Percentiles rank a stretch among this genome's conserved stretches.
These are phyloP conservation scores for Hippoglossus hippoglossus DNA, from an alignment of 2,797 vertebrate species.

Conservation along the genomic window DNA sequence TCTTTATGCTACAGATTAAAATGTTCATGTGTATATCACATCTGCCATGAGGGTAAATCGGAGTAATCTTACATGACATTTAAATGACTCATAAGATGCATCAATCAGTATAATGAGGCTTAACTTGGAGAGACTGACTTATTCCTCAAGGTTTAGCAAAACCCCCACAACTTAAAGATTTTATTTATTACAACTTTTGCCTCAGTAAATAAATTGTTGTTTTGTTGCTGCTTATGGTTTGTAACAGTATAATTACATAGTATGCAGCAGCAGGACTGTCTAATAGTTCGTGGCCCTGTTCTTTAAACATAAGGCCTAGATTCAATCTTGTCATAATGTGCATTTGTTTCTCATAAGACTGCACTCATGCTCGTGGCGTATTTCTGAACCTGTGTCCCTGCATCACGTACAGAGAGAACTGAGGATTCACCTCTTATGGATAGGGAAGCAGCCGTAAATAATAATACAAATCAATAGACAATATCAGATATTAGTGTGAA, in stretches of 20 bases:
- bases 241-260: not conserved
- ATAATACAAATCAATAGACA: not conserved
- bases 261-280: not conserved
- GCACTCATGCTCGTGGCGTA: not conserved
- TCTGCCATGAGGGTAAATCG: not conserved
- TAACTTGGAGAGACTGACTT: not conserved
- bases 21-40: constrained; percentile 1
- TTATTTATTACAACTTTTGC: not conserved
- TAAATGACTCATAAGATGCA: constrained; percentile 7
- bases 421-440: not conserved
- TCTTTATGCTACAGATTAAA: not conserved
- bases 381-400: not conserved
- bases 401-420: not conserved
- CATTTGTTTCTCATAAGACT: constrained; percentile 11
- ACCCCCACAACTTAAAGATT: not conserved
- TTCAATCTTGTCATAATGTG: not conserved
- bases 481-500: not conserved
- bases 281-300: constrained; percentile 1
- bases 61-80: constrained; percentile 6
- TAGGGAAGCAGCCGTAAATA: not conserved
- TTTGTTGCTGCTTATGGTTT: not conserved
- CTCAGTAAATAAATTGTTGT: not conserved
- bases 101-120: not conserved
- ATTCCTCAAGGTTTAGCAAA: not conserved
- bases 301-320: not conserved